A percentile compares a stretch with the other conserved stretches of the same genome.
phyloP scores from a whole-genome alignment of 2,797 vertebrate genomes.

The Mormyrus proboscirostris region DNA sequence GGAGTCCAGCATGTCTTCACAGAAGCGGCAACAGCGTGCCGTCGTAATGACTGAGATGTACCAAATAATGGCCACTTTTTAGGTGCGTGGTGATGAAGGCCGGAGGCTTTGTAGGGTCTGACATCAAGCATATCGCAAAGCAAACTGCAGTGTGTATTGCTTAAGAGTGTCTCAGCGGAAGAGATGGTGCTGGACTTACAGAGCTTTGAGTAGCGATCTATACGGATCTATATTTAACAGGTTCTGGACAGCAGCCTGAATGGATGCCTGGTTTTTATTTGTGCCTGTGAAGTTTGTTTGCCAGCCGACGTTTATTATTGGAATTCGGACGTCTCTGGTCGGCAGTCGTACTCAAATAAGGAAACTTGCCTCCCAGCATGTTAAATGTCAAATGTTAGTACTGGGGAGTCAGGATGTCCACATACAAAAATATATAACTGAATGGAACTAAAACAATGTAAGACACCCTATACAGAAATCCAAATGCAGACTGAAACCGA shows the following conservation, averaged over 20 bases:
- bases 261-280: neutral
- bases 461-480: neutral
- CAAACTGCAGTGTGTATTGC: neutral
- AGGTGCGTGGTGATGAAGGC: neutral
- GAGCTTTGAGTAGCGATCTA: neutral
- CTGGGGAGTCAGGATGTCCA: neutral
- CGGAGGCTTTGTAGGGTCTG: neutral
- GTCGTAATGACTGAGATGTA: neutral
- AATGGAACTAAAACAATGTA: neutral
- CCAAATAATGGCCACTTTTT: neutral
- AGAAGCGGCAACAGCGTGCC: neutral
- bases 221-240: neutral
- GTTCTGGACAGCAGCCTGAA: neutral
- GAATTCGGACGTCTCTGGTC: neutral
- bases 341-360: neutral
- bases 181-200: neutral
- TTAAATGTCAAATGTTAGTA: neutral
- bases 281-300: neutral
- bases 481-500: neutral
- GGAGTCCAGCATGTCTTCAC: neutral
- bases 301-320: neutral
- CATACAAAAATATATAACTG: neutral
- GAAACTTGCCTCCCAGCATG: neutral
- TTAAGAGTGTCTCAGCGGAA: neutral
- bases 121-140: neutral